phyloP scores from a whole-genome alignment of 1,140 invertebrate species.

The Metopolophium dirhodum region DNA sequence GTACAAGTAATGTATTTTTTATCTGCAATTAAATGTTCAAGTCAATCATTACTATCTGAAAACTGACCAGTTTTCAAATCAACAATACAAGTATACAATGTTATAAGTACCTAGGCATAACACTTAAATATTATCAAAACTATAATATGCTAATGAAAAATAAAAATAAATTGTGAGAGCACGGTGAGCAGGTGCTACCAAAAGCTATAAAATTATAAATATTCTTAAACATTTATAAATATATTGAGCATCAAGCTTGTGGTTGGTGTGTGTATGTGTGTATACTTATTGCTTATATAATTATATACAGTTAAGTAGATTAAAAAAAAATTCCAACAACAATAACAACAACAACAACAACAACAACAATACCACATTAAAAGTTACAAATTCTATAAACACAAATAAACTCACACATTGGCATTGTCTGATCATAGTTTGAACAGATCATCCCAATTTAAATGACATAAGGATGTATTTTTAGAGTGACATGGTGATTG shows the following conservation, averaged over 20 bases:
- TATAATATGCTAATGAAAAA: background rate
- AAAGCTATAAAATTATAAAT: constrained; percentile 18
- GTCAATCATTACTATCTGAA: background rate
- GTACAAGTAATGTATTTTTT: background rate
- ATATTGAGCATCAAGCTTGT: constrained; percentile 37
- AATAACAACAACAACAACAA: constrained; percentile 4
- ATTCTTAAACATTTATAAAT: background rate
- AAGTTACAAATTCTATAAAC: background rate
- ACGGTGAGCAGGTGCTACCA: background rate
- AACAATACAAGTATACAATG: background rate
- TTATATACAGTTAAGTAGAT: constrained; percentile 25
- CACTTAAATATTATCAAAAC: background rate
- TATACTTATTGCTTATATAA: constrained; percentile 14
- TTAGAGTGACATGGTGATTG: background rate
- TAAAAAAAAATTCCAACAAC: background rate
- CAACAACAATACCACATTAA: constrained; percentile 15
- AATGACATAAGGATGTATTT: background rate
- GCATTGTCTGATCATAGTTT: background rate
- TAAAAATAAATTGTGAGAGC: constrained; percentile 9
- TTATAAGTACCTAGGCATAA: background rate
- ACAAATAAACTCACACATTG: background rate
- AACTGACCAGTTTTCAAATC: background rate
- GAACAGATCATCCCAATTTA: background rate
- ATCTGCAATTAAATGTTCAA: background rate
- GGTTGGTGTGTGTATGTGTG: background rate